These are phyloP conservation scores for Dendrocincla fuliginosa DNA, from an alignment of 2,797 vertebrate genomes.

Conservation along the genomic window DNA sequence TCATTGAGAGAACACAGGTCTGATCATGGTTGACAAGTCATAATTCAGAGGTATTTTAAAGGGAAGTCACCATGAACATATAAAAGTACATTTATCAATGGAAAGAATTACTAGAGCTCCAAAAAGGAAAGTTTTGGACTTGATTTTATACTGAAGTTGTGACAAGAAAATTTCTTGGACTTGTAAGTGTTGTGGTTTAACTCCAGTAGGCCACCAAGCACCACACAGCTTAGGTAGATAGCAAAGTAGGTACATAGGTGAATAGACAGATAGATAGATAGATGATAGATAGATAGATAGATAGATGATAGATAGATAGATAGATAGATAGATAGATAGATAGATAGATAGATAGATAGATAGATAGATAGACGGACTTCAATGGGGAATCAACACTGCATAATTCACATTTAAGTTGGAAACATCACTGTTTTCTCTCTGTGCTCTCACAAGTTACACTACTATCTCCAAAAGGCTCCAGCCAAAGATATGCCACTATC, in stretches of 20 bases:
- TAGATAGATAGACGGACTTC: background rate
- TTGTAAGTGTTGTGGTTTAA: background rate
- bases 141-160: background rate
- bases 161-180: background rate
- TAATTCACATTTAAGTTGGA: background rate
- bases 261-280: background rate
- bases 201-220: background rate
- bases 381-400: background rate
- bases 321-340: too few relatives aligned
- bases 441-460: background rate
- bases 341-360: background rate
- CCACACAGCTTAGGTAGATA: accelerated
- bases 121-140: background rate
- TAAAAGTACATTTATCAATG: background rate
- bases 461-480: background rate
- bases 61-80: background rate
- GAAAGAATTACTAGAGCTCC: background rate
- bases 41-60: background rate
- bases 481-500: background rate
- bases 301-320: background rate
- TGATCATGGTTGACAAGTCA: background rate
- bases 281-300: background rate
- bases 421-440: background rate
- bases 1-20: background rate
- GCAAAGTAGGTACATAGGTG: too few relatives aligned